phyloP scores from a whole-genome alignment of 1,140 invertebrate species.

The Hyles euphorbiae region DNA sequence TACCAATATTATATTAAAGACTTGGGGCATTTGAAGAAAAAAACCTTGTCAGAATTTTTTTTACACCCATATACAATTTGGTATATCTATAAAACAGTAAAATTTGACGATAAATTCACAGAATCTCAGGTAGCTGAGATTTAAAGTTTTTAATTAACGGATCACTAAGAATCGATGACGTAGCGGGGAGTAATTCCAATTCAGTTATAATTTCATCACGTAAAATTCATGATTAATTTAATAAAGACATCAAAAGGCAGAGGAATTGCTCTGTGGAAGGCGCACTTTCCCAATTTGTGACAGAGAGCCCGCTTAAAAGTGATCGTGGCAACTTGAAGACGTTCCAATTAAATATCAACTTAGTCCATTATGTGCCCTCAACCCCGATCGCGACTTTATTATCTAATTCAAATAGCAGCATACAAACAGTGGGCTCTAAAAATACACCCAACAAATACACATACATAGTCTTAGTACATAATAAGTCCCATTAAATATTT shows the following conservation, averaged over 20 bases:
- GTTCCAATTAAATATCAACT: constrained; percentile 31
- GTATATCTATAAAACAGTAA: too few species aligned
- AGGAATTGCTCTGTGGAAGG: constrained; percentile 16
- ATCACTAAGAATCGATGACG: constrained; percentile 11
- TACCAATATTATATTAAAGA: too few species aligned
- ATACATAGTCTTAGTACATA: too few species aligned
- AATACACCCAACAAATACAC: too few species aligned
- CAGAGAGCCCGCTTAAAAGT: constrained; percentile 23
- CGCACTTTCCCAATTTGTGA: constrained; percentile 16
- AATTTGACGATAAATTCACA: neutral
- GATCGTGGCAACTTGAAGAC: constrained; percentile 26
- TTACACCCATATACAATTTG: too few species aligned
- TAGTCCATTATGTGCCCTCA: constrained; percentile 17
- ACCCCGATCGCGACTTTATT: constrained; percentile 10
- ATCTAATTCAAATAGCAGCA: neutral
- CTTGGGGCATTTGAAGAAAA: too few species aligned
- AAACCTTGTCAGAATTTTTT: too few species aligned
- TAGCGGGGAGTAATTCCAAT: constrained; percentile 14
- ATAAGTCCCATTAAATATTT: too few species aligned
- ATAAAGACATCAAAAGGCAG: constrained; percentile 27
- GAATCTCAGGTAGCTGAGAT: neutral
- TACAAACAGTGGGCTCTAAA: neutral
- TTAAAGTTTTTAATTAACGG: constrained; percentile 11
- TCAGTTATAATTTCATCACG: constrained; percentile 19
- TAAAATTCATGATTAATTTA: constrained; percentile 25